Conservation (phyloP, 2,888 invertebrate genomes). For the Anthrax anthrax region DNA sequence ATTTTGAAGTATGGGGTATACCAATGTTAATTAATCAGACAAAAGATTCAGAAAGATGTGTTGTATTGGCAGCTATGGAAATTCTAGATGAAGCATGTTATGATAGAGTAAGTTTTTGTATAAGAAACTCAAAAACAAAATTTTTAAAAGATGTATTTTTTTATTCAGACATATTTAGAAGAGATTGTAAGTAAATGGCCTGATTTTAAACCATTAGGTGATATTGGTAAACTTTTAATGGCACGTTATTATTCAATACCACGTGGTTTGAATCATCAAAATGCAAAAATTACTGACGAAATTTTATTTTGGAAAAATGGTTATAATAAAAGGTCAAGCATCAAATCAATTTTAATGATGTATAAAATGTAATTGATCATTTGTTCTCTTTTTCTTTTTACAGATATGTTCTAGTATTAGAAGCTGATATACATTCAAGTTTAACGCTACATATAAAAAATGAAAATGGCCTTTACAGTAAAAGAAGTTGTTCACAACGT, state of each 20-base stretch:
- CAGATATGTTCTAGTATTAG: conserved; percentile 78
- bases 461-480: conserved; percentile 60
- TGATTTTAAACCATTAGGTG: conserved; percentile 52
- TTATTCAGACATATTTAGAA: conserved; percentile 49
- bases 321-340: conserved; percentile 50
- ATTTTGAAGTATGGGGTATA: conserved; percentile 77
- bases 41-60: conserved; percentile 65
- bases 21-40: conserved; percentile 72
- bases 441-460: conserved; percentile 70
- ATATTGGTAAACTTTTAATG: conserved; percentile 62
- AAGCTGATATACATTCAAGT: conserved; percentile 76
- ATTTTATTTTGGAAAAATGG: conserved; percentile 63
- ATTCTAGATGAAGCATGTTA: conserved; percentile 89
- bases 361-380: too few relatives aligned
- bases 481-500: conserved; percentile 47
- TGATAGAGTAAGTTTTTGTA: conserved; percentile 44
- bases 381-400: conserved; percentile 1
- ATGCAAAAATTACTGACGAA: conserved; percentile 54
- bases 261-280: conserved; percentile 49
- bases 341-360: neutral
- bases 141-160: conserved; percentile 11
- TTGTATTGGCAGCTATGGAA: conserved; percentile 65
- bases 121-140: neutral
- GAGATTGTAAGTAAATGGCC: conserved; percentile 63
- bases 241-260: conserved; percentile 61